Percentiles rank a stretch among this genome's conserved stretches.
Conservation (phyloP, 2,888 invertebrate genomes). For the Phyto melanocephala region DNA sequence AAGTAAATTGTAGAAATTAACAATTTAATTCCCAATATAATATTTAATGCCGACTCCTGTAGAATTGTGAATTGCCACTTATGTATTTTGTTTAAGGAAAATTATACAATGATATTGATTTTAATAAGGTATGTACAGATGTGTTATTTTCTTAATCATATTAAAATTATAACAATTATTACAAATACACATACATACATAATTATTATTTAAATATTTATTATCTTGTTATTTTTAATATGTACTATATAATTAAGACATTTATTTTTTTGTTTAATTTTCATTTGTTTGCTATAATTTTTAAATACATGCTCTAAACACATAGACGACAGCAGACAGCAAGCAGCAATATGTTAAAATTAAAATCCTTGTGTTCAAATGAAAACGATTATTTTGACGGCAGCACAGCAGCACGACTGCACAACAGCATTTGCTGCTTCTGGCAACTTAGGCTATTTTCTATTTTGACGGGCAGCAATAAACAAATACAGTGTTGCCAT, state of each 20-base stretch:
- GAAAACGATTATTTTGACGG: no score
- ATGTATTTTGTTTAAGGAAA: background rate
- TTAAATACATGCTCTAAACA: no score
- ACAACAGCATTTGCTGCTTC: no score
- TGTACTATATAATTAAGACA: conserved; percentile 13
- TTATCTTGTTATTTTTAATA: background rate
- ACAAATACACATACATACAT: background rate
- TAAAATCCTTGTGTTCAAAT: no score
- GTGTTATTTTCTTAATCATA: background rate
- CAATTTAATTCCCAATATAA: background rate
- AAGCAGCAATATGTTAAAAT: no score
- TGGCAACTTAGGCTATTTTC: no score
- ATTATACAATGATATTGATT: background rate
- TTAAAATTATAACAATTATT: background rate
- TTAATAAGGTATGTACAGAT: background rate
- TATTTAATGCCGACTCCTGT: background rate
- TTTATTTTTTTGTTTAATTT: conserved; percentile 31
- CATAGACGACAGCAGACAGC: no score
- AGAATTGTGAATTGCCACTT: background rate
- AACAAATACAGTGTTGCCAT: no score
- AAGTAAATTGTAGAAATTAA: conserved; percentile 43
- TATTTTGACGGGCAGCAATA: no score
- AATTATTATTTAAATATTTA: no score
- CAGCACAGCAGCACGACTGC: no score
- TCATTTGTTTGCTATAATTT: background rate